Evolutionary conservation across 2,888 invertebrate genomes (phyloP).

Genomic region (Ypsolopha sequella): DNA sequence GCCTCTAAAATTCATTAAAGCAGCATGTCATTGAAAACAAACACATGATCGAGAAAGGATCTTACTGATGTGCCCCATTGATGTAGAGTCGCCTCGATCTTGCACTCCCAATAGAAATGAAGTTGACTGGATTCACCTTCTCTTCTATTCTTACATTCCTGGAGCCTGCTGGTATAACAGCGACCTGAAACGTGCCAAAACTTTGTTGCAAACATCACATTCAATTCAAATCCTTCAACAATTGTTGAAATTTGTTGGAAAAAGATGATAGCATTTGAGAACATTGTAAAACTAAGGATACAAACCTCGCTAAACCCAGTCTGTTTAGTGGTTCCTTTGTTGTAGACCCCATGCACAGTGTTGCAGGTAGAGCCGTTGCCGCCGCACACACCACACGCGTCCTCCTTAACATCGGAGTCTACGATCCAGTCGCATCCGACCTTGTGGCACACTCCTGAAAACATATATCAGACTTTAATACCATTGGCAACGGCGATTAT

Average conservation of each 20-base stretch:
- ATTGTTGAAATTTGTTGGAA: too few species aligned
- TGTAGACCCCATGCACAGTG: constrained; percentile 80
- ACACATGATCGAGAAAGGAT: too few species aligned
- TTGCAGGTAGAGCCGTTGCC: constrained; percentile 87
- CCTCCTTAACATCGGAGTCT: constrained; percentile 83
- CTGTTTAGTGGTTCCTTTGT: constrained; percentile 70
- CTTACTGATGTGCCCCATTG: constrained; percentile 70
- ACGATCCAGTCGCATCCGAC: constrained; percentile 94
- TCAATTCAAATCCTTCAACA: neutral
- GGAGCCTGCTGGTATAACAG: constrained; percentile 82
- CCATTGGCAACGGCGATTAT: too few species aligned
- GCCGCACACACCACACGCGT: constrained; percentile 88
- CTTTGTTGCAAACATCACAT: neutral
- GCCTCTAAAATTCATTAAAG: too few species aligned
- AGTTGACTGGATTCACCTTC: constrained; percentile 81
- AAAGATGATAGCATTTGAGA: too few species aligned
- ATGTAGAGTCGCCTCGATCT: constrained; percentile 79
- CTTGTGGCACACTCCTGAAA: constrained; percentile 73
- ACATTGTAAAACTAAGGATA: constrained; percentile 1
- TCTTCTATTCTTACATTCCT: constrained; percentile 85
- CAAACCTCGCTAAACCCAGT: constrained; percentile 69
- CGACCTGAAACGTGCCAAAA: constrained; percentile 57
- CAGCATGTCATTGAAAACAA: too few species aligned
- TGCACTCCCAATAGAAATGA: constrained; percentile 81
- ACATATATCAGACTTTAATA: neutral